Conservation (phyloP, 1,140 invertebrate species). For the Drosophila serrata region DNA sequence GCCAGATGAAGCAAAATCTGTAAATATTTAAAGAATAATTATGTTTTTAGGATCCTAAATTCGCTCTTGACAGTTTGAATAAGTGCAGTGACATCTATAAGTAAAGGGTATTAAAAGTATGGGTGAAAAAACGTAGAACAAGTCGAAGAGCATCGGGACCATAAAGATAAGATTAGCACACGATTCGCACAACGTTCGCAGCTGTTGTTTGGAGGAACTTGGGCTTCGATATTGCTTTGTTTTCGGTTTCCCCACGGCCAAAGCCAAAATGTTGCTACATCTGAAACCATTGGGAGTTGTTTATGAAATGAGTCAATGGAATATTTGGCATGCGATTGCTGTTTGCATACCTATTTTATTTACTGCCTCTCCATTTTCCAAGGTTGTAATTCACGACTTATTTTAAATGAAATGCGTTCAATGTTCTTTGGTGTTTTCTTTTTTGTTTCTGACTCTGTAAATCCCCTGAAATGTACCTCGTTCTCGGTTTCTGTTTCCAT, state of each 20-base stretch:
- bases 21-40: neutral
- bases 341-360: neutral
- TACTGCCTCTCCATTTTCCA: constrained; percentile 12
- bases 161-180: constrained; percentile 83
- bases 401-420: constrained; percentile 63
- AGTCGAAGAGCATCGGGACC: constrained; percentile 74
- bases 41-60: neutral
- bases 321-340: neutral
- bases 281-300: constrained; percentile 12
- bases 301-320: constrained; percentile 4
- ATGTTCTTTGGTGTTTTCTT: constrained; percentile 26
- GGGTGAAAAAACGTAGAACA: constrained; percentile 39
- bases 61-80: no score
- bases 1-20: no score
- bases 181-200: constrained; percentile 60
- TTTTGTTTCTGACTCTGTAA: constrained; percentile 21
- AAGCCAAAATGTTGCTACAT: constrained; percentile 50
- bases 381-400: constrained; percentile 28
- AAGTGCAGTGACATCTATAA: neutral
- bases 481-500: constrained; percentile 16
- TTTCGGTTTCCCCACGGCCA: constrained; percentile 26
- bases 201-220: constrained; percentile 14
- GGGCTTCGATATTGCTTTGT: constrained; percentile 43
- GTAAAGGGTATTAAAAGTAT: constrained; percentile 17
- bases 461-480: constrained; percentile 21